Conservation (phyloP, 1,140 invertebrate species). For the Chelonus insularis region DNA sequence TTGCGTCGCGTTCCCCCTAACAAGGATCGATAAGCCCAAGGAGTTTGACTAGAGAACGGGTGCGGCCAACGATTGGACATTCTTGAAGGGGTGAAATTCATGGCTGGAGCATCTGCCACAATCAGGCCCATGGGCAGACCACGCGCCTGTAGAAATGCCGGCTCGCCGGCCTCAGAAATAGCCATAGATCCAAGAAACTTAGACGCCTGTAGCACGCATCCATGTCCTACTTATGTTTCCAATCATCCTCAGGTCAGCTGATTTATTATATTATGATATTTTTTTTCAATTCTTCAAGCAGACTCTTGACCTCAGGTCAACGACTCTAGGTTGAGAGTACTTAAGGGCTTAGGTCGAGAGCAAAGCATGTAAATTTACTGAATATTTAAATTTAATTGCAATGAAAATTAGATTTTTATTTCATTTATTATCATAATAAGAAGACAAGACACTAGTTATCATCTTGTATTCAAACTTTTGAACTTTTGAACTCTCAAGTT, state of each 20-base stretch:
- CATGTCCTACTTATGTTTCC: conserved; percentile 8
- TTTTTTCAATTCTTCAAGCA: not conserved
- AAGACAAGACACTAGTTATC: too few relatives aligned
- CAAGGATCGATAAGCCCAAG: conserved; percentile 23
- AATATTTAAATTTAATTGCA: too few relatives aligned
- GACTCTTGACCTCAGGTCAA: conserved; percentile 26
- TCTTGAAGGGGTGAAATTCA: conserved; percentile 25
- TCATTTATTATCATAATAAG: too few relatives aligned
- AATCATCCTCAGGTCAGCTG: conserved; percentile 26
- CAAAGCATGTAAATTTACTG: not conserved
- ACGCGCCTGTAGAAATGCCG: conserved; percentile 23
- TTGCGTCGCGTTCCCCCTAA: not conserved
- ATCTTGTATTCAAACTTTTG: too few relatives aligned
- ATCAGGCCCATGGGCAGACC: conserved; percentile 32
- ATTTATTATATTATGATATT: not conserved
- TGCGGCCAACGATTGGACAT: conserved; percentile 35
- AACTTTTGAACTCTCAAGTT: too few relatives aligned
- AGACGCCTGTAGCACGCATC: conserved; percentile 24
- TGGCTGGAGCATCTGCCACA: conserved; percentile 47
- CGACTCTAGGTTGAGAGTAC: not conserved
- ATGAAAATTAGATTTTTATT: not conserved
- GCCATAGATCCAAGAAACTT: conserved; percentile 52
- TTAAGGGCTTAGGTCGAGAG: not conserved
- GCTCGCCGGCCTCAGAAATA: conserved; percentile 44
- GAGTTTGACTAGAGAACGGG: conserved; percentile 31